Percentiles rank a stretch among this genome's conserved stretches.
phyloP scores from a whole-genome alignment of 2,888 invertebrate genomes.

The Cristatella mucedo region DNA sequence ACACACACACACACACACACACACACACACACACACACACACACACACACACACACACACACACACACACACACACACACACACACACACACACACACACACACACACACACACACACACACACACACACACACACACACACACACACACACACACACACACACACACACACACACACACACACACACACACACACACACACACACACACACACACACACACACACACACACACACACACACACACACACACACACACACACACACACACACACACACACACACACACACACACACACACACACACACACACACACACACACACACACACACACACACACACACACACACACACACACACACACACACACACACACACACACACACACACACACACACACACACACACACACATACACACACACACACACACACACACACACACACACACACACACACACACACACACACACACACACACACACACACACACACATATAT shows the following conservation, averaged over 20 bases:
- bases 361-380: slow-evolving; percentile 8
- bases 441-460: slow-evolving; percentile 8
- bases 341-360: slow-evolving; percentile 8
- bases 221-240: slow-evolving; percentile 7
- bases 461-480: slow-evolving; percentile 8
- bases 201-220: slow-evolving; percentile 5
- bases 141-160: slow-evolving; percentile 5
- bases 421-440: slow-evolving; percentile 8
- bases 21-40: slow-evolving; percentile 9
- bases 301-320: slow-evolving; percentile 8
- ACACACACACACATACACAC: slow-evolving; percentile 7
- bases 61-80: slow-evolving; percentile 6
- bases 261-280: slow-evolving; percentile 8
- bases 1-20: slow-evolving; percentile 8
- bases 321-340: slow-evolving; percentile 9
- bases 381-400: slow-evolving; percentile 8
- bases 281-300: slow-evolving; percentile 8
- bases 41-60: slow-evolving; percentile 8
- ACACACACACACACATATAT: slow-evolving; percentile 7
- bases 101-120: slow-evolving; percentile 7
- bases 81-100: slow-evolving; percentile 5
- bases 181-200: slow-evolving; percentile 7
- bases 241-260: slow-evolving; percentile 7
- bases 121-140: slow-evolving; percentile 7
- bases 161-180: slow-evolving; percentile 8